phyloP scores from a whole-genome alignment of 2,797 vertebrate genomes.

The Phyllotis vaccarum region DNA sequence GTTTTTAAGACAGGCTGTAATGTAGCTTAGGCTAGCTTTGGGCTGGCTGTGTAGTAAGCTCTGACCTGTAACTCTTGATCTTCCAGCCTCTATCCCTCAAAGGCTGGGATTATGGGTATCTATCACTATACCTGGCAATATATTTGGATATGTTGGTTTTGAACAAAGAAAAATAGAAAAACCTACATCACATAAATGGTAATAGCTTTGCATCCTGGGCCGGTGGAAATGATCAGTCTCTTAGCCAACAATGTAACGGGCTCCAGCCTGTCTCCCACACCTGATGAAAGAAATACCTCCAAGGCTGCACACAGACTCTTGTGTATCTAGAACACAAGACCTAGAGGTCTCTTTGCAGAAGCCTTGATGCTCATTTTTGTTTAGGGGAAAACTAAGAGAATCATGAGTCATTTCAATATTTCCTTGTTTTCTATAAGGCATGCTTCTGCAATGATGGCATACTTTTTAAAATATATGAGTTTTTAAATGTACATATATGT shows the following conservation, averaged over 20 bases:
- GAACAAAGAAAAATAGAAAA: background rate
- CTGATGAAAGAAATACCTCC: background rate
- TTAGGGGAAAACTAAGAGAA: background rate
- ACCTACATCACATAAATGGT: background rate
- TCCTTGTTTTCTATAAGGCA: constrained; percentile 37
- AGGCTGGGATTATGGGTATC: background rate
- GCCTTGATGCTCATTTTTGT: background rate
- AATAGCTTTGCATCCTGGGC: background rate
- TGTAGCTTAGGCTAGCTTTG: background rate
- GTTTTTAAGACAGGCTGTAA: background rate
- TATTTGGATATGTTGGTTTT: constrained; percentile 17
- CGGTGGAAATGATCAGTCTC: background rate
- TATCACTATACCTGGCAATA: background rate
- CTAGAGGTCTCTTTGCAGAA: background rate
- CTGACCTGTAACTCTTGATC: background rate
- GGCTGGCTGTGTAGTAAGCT: background rate
- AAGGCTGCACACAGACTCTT: background rate
- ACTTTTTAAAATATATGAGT: background rate
- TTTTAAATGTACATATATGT: background rate
- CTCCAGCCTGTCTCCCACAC: background rate
- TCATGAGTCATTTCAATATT: constrained; percentile 28
- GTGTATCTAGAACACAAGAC: background rate
- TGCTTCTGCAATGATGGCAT: constrained; percentile 4
- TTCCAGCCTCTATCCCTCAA: background rate
- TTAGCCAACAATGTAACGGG: background rate